These are phyloP conservation scores for Zenarchopterus dispar DNA, from an alignment of 2,797 vertebrate genomes.

Conservation along the genomic window DNA sequence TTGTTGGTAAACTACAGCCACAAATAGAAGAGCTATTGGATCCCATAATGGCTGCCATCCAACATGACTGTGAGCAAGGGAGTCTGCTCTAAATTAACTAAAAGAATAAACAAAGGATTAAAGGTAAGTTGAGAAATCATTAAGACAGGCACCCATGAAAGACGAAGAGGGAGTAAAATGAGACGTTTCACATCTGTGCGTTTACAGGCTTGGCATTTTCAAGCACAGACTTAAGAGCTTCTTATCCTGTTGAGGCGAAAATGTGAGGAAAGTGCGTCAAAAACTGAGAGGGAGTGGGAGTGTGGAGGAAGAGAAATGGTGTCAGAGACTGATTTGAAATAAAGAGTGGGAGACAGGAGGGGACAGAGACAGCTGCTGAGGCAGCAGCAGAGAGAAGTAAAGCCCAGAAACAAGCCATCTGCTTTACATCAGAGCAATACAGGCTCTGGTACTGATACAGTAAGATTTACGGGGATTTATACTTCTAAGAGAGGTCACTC, in stretches of 20 bases:
- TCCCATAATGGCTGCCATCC: conserved; percentile 31
- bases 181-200: conserved; percentile 2
- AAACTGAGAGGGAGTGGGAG: conserved; percentile 11
- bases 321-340: conserved; percentile 36
- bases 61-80: conserved; percentile 21
- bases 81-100: conserved; percentile 8
- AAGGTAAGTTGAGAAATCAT: conserved; percentile 21
- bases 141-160: neutral
- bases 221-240: conserved; percentile 33
- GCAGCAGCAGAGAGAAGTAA: conserved; percentile 46
- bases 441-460: conserved; percentile 19
- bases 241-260: conserved; percentile 18
- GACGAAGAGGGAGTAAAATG: conserved; percentile 2
- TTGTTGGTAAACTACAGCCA: conserved; percentile 65
- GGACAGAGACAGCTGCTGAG: conserved; percentile 50
- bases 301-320: conserved; percentile 13
- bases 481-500: conserved; percentile 26
- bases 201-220: conserved; percentile 37
- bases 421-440: conserved; percentile 56
- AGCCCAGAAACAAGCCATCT: conserved; percentile 68
- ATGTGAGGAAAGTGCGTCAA: conserved; percentile 19
- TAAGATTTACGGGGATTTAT: conserved; percentile 31
- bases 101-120: conserved; percentile 13
- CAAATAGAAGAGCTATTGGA: conserved; percentile 28
- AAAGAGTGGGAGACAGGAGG: conserved; percentile 25